A percentile compares a stretch with the other conserved stretches of the same genome.
Evolutionary conservation across 2,797 vertebrate genomes (phyloP).

Genomic region (Artibeus lituratus): DNA sequence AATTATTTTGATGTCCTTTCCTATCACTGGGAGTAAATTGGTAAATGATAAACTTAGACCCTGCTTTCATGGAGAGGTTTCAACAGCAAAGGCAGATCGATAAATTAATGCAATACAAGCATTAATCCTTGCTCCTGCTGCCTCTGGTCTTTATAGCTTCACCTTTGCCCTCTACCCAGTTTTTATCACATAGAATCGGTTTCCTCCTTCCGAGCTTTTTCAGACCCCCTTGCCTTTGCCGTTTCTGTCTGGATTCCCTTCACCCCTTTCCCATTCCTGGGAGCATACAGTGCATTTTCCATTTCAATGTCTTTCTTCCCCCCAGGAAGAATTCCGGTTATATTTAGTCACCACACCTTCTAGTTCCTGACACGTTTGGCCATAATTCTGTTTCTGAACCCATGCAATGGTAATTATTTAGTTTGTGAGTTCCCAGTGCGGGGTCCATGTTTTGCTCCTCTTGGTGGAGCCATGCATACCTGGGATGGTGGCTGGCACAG

Average conservation of each 20-base stretch:
- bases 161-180: neutral
- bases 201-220: neutral
- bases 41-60: neutral
- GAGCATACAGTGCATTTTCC: neutral
- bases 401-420: neutral
- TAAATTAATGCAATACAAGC: neutral
- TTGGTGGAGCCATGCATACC: neutral
- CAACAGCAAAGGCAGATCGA: neutral
- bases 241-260: neutral
- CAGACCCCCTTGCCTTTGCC: neutral
- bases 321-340: neutral
- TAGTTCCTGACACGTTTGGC: neutral
- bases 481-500: neutral
- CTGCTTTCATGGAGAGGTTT: neutral
- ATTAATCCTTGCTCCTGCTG: neutral
- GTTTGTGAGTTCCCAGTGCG: neutral
- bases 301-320: neutral
- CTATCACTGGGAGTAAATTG: neutral
- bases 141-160: neutral
- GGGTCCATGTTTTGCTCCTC: neutral
- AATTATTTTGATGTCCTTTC: neutral
- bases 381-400: neutral
- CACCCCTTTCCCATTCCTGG: neutral
- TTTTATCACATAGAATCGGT: neutral
- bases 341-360: neutral